phyloP scores from a whole-genome alignment of 2,797 vertebrate species.

The Acrossocheilus wenchowensis region DNA sequence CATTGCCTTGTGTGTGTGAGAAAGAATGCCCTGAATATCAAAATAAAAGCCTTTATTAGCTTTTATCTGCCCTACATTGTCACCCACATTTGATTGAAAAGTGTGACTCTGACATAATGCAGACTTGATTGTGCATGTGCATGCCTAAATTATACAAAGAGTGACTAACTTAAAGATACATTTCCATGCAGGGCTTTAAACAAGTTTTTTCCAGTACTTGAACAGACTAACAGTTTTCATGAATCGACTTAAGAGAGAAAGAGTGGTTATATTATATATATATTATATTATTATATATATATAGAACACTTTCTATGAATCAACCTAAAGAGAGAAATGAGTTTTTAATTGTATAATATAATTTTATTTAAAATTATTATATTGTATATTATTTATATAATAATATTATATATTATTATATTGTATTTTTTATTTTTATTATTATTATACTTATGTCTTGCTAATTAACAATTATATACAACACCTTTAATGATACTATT shows the following conservation, averaged over 20 bases:
- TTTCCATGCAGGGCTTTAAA: not conserved
- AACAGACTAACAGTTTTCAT: not conserved
- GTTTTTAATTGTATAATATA: too few species aligned
- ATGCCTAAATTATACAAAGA: not conserved
- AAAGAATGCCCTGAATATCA: constrained; percentile 66
- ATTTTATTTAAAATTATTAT: too few species aligned
- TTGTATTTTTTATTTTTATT: too few species aligned
- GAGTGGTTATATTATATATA: too few species aligned
- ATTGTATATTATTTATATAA: too few species aligned
- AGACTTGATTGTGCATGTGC: constrained; percentile 6
- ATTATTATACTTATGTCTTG: too few species aligned
- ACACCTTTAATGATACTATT: too few species aligned
- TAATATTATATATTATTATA: too few species aligned
- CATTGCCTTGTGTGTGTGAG: not conserved
- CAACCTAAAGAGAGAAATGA: too few species aligned
- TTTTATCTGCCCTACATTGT: constrained; percentile 65
- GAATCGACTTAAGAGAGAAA: not conserved
- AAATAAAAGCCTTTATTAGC: constrained; percentile 66
- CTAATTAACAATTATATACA: too few species aligned
- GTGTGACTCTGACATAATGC: constrained; percentile 8
- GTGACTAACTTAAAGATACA: not conserved
- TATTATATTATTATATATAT: not conserved
- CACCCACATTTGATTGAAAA: constrained; percentile 37
- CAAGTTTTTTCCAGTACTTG: not conserved
- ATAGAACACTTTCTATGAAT: too few species aligned